A percentile compares a stretch with the other conserved stretches of the same genome.
Conservation (phyloP, 92 coral and sea anemone species). For the Zoanthus solanderi region DNA sequence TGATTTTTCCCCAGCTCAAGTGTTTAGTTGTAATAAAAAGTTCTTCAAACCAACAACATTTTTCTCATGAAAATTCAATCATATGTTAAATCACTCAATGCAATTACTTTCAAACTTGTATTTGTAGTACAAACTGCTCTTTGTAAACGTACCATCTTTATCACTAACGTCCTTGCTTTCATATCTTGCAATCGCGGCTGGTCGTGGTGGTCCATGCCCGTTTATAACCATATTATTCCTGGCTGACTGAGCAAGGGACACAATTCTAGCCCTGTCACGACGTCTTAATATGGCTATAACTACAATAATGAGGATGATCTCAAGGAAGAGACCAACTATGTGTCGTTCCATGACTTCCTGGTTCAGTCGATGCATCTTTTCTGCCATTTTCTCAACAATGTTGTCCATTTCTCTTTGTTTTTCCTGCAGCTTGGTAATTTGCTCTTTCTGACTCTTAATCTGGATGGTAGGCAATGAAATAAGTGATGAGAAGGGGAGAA, state of each 20-base stretch:
- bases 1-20: not conserved
- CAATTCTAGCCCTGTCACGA: constrained; percentile 59
- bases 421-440: constrained; percentile 39
- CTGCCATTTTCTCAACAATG: constrained; percentile 16
- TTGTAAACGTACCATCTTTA: not conserved
- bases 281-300: constrained; percentile 75
- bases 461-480: not conserved
- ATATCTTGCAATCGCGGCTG: constrained; percentile 65
- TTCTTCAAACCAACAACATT: not conserved
- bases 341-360: constrained; percentile 92
- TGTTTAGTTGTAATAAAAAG: not conserved
- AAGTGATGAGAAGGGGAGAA: no score
- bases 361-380: constrained; percentile 34
- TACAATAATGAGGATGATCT: constrained; percentile 72
- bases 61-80: not conserved
- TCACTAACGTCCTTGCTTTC: constrained; percentile 16
- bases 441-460: constrained; percentile 60
- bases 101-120: not conserved
- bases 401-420: constrained; percentile 25
- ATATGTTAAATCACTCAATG: not conserved
- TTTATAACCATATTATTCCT: constrained; percentile 14
- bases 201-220: constrained; percentile 22
- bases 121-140: not conserved
- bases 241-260: constrained; percentile 31
- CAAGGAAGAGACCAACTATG: constrained; percentile 87